Evolutionary conservation across 2,888 invertebrate species (phyloP), one percentile per base, ranked within the genome.

Genomic region (Habroteleia sp.): DNA sequence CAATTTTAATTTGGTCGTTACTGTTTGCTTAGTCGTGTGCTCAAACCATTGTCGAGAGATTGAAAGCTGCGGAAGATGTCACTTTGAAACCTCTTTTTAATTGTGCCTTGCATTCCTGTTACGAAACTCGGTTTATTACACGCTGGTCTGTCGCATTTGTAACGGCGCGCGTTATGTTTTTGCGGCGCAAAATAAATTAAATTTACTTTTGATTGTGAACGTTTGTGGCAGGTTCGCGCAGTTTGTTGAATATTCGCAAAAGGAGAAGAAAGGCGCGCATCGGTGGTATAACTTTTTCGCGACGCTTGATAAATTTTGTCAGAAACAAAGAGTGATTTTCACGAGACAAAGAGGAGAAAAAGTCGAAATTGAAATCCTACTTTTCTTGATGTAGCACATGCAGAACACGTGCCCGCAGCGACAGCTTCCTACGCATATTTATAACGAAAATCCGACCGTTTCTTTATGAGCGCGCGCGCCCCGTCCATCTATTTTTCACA

Each of bases 381-480:
- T 68, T 74, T 66, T 56, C 62, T 68, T 27, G 54, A 33, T 46
- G 54, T 60, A 25, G 44, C 74, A 62, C 60, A 68, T 62, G 66
- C 74, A 60, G 60, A 60, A 60, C 74, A 74, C 74, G 74, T 68
- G 74, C 54, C 48, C 29, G 60, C 27, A 37, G 58, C 52, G 65
- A 50, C 73, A 46, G 66, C 66, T 52, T 25, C 52, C 66, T 33
- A 56, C 74, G 74, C 68, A 74, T 74, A 74, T 74, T 74, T 68
- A 74, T 62, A 62, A 74, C 62, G 68, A 74, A 74, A 68, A 74
- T 62, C 58, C 66, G 41, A 29, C 52, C 41, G 7, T 42, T 58
- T 68, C 10, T 42, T 68, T 35, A 25, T 50, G 50, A 25, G 39
- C 39, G 5, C 48, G 62, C 27, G 23, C 17, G 3, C 25, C n/a